Conservation (phyloP, 2,888 invertebrate genomes). For the Megaustenia siamemsis region DNA sequence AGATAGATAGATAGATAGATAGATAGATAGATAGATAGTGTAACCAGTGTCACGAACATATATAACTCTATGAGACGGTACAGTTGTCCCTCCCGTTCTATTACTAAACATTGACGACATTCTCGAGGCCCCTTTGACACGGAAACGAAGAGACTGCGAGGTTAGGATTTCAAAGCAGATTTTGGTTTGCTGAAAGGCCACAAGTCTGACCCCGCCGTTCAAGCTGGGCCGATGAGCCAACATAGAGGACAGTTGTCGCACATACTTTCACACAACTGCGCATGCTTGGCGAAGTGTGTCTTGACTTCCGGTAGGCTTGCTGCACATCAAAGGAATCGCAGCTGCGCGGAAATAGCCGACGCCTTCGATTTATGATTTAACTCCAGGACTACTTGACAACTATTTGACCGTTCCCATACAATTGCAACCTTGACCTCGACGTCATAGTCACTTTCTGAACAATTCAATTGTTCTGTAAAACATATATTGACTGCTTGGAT, state of each 20-base stretch:
- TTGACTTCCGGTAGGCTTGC: constrained; percentile 40
- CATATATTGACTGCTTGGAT: no score
- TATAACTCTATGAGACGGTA: neutral
- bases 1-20: neutral
- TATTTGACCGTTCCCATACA: no score
- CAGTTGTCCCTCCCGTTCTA: neutral
- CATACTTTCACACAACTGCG: constrained; percentile 54
- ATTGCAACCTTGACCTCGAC: no score
- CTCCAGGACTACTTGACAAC: no score
- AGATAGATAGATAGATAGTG: constrained; percentile 6
- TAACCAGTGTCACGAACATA: neutral
- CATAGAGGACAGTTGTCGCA: constrained; percentile 43
- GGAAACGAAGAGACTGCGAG: neutral
- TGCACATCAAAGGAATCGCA: constrained; percentile 38
- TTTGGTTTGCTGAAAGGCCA: constrained; percentile 42
- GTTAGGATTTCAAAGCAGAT: constrained; percentile 45
- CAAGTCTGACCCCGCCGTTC: constrained; percentile 42
- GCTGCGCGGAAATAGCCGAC: constrained; percentile 39
- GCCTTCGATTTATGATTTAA: neutral
- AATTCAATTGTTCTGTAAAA: no score
- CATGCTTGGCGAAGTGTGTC: constrained; percentile 42
- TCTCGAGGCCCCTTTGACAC: neutral
- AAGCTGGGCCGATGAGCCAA: constrained; percentile 30
- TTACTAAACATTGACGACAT: neutral
- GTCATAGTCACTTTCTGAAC: no score